Percentiles rank a stretch among this genome's conserved stretches.
phyloP scores from a whole-genome alignment of 2,888 invertebrate genomes.

The Margaritifera margaritifera region DNA sequence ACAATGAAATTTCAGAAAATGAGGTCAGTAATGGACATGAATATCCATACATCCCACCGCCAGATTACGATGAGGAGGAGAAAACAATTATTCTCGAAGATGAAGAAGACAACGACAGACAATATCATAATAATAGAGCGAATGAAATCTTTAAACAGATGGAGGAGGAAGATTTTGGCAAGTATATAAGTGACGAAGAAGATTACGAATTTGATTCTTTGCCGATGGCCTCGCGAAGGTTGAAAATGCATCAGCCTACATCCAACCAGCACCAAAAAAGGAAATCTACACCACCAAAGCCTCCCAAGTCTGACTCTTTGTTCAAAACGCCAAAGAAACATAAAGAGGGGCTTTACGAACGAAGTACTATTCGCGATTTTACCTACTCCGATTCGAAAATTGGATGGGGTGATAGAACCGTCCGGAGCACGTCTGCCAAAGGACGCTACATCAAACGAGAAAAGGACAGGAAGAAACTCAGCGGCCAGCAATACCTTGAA shows the following conservation, averaged over 20 bases:
- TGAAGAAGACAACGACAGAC: slow-evolving; percentile 14
- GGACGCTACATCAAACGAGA: slow-evolving; percentile 48
- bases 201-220: slow-evolving; percentile 36
- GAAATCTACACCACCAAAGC: slow-evolving; percentile 4
- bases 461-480: slow-evolving; percentile 29
- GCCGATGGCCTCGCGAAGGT: too few relatives aligned
- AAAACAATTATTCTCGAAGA: slow-evolving; percentile 35
- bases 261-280: slow-evolving; percentile 7
- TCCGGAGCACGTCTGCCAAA: slow-evolving; percentile 47
- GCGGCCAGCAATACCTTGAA: not conserved
- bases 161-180: slow-evolving; percentile 45
- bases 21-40: not conserved
- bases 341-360: slow-evolving; percentile 1
- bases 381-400: slow-evolving; percentile 49
- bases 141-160: slow-evolving; percentile 21
- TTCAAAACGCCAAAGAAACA: not conserved
- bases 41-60: slow-evolving; percentile 45
- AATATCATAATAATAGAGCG: slow-evolving; percentile 2
- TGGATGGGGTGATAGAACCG: slow-evolving; percentile 45
- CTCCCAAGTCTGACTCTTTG: slow-evolving; percentile 7
- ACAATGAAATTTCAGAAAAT: not conserved
- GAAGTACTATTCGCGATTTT: slow-evolving; percentile 46
- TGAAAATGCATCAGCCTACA: too few relatives aligned
- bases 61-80: slow-evolving; percentile 50
- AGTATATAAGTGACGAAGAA: slow-evolving; percentile 41